Evolutionary conservation across 2,888 invertebrate genomes (phyloP).

Genomic region (Cremastinae sp.): DNA sequence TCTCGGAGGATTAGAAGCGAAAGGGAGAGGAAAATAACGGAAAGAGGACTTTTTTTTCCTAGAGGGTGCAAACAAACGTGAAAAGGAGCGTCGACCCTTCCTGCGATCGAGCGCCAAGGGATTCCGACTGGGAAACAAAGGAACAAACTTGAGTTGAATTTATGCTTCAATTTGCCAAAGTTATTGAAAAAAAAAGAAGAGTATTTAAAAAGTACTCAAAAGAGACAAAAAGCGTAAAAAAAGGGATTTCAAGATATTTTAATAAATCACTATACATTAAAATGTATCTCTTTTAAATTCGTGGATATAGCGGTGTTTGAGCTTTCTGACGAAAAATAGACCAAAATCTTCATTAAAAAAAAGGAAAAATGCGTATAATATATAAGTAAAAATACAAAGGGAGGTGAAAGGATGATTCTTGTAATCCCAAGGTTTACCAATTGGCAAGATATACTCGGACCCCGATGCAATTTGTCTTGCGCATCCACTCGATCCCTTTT

Average conservation of each 20-base stretch:
- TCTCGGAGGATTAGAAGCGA: conserved; percentile 12
- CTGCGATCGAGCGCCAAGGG: conserved; percentile 47
- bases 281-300: no score
- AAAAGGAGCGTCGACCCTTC: conserved; percentile 28
- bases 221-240: no score
- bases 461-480: conserved; percentile 72
- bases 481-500: no score
- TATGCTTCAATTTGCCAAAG: no score
- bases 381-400: conserved; percentile 27
- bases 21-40: conserved; percentile 9
- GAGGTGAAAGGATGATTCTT: conserved; percentile 57
- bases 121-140: no score
- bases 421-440: conserved; percentile 67
- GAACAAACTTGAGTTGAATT: no score
- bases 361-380: conserved; percentile 45
- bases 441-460: conserved; percentile 70
- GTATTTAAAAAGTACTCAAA: no score
- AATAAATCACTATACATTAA: no score
- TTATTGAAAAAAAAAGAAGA: no score
- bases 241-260: no score
- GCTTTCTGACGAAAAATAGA: no score
- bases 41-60: conserved; percentile 1
- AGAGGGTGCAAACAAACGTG: conserved; percentile 53
- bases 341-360: conserved; percentile 55
- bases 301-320: no score